Base-by-base conservation (phyloP, 1,140 invertebrate genomes). In the Sesamia nonagrioides region DNA sequence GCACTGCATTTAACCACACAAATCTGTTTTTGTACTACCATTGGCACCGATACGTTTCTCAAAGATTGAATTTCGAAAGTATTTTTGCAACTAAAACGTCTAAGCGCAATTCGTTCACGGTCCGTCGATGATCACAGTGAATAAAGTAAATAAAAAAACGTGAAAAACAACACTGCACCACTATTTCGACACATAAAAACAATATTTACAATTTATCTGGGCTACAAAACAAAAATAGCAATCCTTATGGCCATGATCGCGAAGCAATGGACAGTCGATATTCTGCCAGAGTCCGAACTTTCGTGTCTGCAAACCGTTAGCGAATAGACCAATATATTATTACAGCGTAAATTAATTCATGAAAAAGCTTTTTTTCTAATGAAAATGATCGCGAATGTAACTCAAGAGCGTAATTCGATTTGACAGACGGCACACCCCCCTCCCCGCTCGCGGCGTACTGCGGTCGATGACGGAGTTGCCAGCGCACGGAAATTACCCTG, bases 201-300 rank as follows among this genome's bases (percentile, higher is more conserved):
- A 92, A 92, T 92, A 92, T 94, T 91, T 92, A 91, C 86, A 78
- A 81, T 88, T 83, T 84, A 89, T 89, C 82, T 90, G 88, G 86
- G 90, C 87, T 92, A 87, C 86, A 86, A 91, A 92, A 93, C 88
- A 88, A 93, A 94, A 94, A 94, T 94, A 93, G 91, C 87, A 86
- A 82, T 78, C 80, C 71, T 73, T 84, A 48, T 35, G 45, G 63
- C 79, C 73, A 68, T 74, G 71, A 40, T 42, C 69, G 74, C 73
- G 66, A 81, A 60, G 76, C 81, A 79, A 80, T 27, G 33, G 33
- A 42, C 48, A 11, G 15, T 21, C 21, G 8, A 15, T 77, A 56
- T 66, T 68, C 35, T 9, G 69, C 50, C 35, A 40, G n/a, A n/a
- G 17, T 54, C 9, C 0, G 15, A 8, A 33, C 61, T 42, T 82